Evolutionary conservation across 2,888 invertebrate genomes (phyloP), one percentile per base, ranked within the genome.

Genomic region (Caenorhabditis zanzibari): DNA sequence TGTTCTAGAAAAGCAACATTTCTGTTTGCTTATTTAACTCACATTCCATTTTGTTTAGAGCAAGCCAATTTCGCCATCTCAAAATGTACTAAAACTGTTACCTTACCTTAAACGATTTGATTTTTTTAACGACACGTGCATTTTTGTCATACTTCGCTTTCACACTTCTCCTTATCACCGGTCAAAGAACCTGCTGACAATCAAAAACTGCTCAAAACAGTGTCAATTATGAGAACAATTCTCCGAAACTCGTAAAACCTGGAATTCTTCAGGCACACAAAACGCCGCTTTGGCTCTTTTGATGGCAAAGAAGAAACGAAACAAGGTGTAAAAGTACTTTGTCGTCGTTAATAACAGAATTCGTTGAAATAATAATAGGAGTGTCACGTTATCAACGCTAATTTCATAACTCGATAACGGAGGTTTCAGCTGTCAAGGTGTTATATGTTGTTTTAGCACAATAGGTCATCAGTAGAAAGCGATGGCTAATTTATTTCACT

Each of bases 181-280:
- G 41, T 47, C 44, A 32, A 32, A 63, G 38, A 64, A 56, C 54
- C 41, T 9, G n/a, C 56, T 52, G 68, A 76, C 38, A 61, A 32
- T 28, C 49, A 32, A 22, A n/a, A 38, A 54, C 38, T 19, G 38
- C 38, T 61, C 47, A 61, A 79, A 71, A 64, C 52, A 71, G 41
- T 35, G 44, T 61, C 38, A 44, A 9, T 32, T 22, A 22, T 35
- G 35, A 24, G 79, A 79, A 79, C 79, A 22, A 79, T 79, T 79
- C 79, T 79, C 79, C 35, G 79, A 79, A 79, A 71, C 63, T 71
- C 79, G 64, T 79, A 32, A 79, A 79, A n/a, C 47, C 5, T 56
- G 79, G 79, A 79, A 79, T 79, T 79, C 52, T 26, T 77, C 26
- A 41, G 24, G 24, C 19, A 26, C 26, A 38, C 38, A 38, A 38